Evolutionary conservation across 2,888 invertebrate genomes (phyloP).

Genomic region (Cinara cedri): DNA sequence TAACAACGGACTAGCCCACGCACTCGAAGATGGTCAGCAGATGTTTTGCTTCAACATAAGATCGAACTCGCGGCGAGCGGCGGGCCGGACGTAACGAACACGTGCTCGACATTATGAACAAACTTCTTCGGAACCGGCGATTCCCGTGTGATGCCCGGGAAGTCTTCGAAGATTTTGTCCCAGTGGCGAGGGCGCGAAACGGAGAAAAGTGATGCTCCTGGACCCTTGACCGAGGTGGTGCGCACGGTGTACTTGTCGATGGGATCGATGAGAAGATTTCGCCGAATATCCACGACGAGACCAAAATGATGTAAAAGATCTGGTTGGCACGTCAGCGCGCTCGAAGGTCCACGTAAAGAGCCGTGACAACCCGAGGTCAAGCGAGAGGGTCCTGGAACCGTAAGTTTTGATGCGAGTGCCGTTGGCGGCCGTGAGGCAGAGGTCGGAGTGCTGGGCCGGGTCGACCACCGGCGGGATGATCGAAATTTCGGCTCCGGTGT

Average conservation of each 20-base stretch:
- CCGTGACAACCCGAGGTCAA: not conserved
- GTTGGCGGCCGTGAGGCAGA: not conserved
- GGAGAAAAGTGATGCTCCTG: not conserved
- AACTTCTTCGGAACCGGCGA: not conserved
- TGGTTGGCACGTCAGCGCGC: not conserved
- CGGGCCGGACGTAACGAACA: too few species aligned
- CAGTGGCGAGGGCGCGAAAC: not conserved
- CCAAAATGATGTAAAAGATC: not conserved
- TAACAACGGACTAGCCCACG: not conserved
- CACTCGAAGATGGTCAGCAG: not conserved
- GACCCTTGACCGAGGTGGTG: not conserved
- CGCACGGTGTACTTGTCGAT: too few species aligned
- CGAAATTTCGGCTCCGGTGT: slow-evolving; percentile 24
- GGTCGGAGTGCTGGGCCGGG: not conserved
- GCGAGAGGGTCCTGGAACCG: too few species aligned
- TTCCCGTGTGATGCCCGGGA: not conserved
- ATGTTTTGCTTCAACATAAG: not conserved
- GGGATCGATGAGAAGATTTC: too few species aligned
- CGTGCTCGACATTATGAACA: not conserved
- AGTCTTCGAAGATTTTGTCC: not conserved
- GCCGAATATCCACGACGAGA: not conserved
- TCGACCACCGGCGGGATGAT: not conserved
- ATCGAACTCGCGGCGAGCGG: not conserved
- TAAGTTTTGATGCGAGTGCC: not conserved
- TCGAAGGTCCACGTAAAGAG: not conserved